A percentile compares a stretch with the other conserved stretches of the same genome.
These are phyloP conservation scores for Pandion haliaetus DNA, from an alignment of 2,113 vertebrate genomes.

Conservation along the genomic window DNA sequence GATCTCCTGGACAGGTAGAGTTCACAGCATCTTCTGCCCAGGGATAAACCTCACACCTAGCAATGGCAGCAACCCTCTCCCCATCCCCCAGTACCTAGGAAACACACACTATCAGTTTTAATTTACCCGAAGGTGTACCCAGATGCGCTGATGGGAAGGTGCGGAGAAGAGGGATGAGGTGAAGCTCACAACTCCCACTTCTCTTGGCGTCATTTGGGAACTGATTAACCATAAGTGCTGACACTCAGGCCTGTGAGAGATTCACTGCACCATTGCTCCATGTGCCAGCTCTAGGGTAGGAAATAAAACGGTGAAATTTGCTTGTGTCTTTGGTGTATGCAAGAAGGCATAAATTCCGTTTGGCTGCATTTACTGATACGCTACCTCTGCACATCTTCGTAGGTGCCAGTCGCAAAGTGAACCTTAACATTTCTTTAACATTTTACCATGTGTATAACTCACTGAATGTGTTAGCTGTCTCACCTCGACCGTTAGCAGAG, in stretches of 20 bases:
- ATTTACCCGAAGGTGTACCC: neutral
- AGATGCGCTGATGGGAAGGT: neutral
- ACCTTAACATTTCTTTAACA: neutral
- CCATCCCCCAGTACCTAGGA: neutral
- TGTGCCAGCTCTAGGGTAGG: neutral
- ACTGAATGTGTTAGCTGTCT: neutral
- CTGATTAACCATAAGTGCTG: rapidly evolving
- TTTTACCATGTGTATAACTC: neutral
- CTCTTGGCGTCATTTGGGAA: neutral
- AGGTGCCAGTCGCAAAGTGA: neutral
- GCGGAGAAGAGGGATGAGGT: neutral
- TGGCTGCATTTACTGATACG: neutral
- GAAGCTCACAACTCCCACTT: neutral
- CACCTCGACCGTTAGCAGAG: rapidly evolving
- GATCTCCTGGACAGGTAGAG: neutral
- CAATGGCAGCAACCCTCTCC: neutral
- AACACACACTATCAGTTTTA: neutral
- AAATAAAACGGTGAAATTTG: neutral
- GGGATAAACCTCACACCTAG: neutral
- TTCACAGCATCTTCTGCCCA: neutral
- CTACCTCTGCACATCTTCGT: neutral
- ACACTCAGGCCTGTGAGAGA: neutral
- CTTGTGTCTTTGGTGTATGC: neutral
- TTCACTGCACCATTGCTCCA: neutral
- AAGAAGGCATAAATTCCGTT: neutral